Conservation (phyloP, 1,140 invertebrate genomes). For the Hyphantria cunea region DNA sequence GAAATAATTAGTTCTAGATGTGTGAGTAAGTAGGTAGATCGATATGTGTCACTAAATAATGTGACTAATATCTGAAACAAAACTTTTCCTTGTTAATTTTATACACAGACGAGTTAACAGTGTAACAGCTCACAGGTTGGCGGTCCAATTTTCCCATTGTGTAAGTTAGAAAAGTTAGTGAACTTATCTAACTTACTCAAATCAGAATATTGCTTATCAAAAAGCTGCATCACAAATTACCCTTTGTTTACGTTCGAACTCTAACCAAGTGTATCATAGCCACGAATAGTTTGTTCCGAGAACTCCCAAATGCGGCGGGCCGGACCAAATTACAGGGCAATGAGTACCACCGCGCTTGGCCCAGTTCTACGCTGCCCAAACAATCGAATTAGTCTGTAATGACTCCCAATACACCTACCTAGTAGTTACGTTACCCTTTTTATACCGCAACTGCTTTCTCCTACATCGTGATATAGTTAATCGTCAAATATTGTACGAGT, state of each 20-base stretch:
- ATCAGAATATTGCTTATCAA: no score
- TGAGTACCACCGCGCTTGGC: slow-evolving; percentile 52
- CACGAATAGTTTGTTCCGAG: slow-evolving; percentile 40
- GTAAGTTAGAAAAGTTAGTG: no score
- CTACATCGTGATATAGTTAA: slow-evolving; percentile 6
- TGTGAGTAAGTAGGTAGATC: no score
- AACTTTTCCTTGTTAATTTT: no score
- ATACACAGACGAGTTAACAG: no score
- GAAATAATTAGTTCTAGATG: no score
- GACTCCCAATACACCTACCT: slow-evolving; percentile 47
- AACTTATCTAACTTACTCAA: no score
- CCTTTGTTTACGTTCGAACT: slow-evolving; percentile 7
- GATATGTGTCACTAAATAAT: no score
- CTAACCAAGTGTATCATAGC: slow-evolving; percentile 11
- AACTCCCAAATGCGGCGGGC: slow-evolving; percentile 47
- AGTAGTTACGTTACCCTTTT: slow-evolving; percentile 23
- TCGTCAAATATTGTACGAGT: slow-evolving; percentile 5
- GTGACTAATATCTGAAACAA: no score
- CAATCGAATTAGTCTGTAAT: slow-evolving; percentile 71
- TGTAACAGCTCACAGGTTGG: no score
- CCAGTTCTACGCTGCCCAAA: slow-evolving; percentile 70
- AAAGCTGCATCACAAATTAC: no score
- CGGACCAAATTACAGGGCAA: slow-evolving; percentile 67
- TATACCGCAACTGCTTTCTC: slow-evolving; percentile 15
- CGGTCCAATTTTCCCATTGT: no score